Conservation (phyloP, 2,888 invertebrate species). For the Metopia argyrocephala region DNA sequence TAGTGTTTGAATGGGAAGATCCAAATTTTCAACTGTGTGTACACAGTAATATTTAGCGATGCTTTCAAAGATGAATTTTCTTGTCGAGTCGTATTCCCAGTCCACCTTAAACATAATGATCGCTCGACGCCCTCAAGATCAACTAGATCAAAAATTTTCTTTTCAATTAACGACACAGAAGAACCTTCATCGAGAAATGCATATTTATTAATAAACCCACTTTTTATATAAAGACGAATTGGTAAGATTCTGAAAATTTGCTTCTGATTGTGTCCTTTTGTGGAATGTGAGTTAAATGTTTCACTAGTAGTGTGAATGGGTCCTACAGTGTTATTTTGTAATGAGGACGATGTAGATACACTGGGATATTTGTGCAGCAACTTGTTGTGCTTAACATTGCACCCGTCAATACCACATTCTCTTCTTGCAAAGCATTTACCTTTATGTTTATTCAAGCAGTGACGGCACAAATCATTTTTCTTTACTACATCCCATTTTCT, state of each 20-base stretch:
- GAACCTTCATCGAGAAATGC: neutral
- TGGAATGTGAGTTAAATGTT: neutral
- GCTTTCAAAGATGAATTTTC: constrained; percentile 6
- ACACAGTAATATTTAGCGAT: neutral
- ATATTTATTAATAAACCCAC: too few species aligned
- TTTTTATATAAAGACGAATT: too few species aligned
- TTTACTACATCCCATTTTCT: constrained; percentile 50
- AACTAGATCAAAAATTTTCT: neutral
- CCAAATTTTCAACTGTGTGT: constrained; percentile 21
- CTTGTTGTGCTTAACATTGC: neutral
- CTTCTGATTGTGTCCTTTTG: neutral
- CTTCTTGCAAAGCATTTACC: neutral
- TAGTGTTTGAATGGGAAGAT: constrained; percentile 4
- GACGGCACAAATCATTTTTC: constrained; percentile 48
- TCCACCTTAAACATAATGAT: neutral
- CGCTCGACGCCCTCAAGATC: too few species aligned
- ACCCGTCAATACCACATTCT: neutral
- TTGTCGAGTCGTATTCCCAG: neutral
- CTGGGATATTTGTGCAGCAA: too few species aligned
- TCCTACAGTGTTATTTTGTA: constrained; percentile 4
- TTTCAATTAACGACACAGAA: neutral
- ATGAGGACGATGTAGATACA: neutral
- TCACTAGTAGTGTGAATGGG: constrained; percentile 1
- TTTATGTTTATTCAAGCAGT: constrained; percentile 49
- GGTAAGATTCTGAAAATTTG: neutral